Evolutionary conservation across 2,113 vertebrate genomes (phyloP).

Genomic region (Prunella fulvescens): DNA sequence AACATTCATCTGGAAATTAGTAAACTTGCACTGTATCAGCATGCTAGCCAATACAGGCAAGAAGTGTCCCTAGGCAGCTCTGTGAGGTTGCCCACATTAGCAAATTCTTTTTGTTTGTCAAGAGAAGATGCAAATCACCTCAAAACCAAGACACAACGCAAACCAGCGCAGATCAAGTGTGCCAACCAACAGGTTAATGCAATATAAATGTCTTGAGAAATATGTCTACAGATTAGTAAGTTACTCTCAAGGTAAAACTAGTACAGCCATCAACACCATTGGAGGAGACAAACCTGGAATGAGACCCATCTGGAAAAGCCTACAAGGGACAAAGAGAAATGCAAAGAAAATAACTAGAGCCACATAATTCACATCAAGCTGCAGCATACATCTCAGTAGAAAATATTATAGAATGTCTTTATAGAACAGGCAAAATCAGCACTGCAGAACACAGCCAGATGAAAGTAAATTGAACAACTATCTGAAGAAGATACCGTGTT

Average conservation of each 20-base stretch:
- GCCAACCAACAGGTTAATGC: neutral
- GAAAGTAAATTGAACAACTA: neutral
- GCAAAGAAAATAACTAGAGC: neutral
- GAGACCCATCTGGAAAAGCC: neutral
- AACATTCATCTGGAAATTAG: neutral
- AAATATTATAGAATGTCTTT: neutral
- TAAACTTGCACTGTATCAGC: neutral
- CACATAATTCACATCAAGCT: neutral
- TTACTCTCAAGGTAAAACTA: neutral
- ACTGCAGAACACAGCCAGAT: neutral
- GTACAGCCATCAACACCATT: neutral
- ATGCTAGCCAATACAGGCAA: neutral
- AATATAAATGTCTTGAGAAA: neutral
- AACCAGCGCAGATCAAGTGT: neutral
- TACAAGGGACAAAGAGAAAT: neutral
- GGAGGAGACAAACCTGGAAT: neutral
- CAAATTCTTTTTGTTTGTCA: neutral
- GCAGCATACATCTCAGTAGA: neutral
- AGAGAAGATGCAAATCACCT: neutral
- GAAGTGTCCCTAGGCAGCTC: neutral
- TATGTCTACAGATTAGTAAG: neutral
- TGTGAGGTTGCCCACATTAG: neutral
- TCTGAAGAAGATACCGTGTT: fast-evolving
- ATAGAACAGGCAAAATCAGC: neutral
- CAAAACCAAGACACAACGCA: neutral